Conservation (phyloP, 2,113 vertebrate genomes). For the Campylorhamphus procurvoides region DNA sequence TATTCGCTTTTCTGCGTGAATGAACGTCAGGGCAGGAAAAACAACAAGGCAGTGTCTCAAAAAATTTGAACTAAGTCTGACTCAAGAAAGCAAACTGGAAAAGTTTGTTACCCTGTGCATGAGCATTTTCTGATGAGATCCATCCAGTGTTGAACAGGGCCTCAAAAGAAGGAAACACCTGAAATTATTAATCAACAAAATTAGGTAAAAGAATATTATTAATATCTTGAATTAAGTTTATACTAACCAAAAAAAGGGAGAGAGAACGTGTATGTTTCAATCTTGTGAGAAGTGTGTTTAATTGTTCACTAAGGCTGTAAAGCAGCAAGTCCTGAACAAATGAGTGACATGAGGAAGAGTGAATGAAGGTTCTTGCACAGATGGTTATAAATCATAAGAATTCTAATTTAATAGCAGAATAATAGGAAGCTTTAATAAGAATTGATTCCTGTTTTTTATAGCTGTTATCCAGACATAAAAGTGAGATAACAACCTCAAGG, state of each 20-base stretch:
- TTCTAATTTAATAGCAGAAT: conserved; percentile 20
- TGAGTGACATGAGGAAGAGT: background rate
- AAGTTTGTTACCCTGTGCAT: background rate
- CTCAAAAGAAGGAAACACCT: background rate
- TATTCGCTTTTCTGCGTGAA: background rate
- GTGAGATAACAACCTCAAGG: background rate
- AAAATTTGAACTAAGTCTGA: background rate
- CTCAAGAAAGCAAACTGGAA: background rate
- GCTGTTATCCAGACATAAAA: background rate
- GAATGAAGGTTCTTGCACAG: background rate
- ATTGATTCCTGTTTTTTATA: background rate
- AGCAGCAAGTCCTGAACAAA: background rate
- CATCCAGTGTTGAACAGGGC: background rate
- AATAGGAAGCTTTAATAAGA: background rate
- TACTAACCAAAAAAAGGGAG: background rate
- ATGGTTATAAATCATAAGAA: background rate
- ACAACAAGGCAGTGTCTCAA: background rate
- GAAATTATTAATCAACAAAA: background rate
- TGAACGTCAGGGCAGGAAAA: background rate
- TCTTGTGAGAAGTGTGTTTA: background rate
- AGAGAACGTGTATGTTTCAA: background rate
- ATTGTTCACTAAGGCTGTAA: background rate
- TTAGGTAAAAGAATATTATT: background rate
- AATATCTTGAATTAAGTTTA: background rate
- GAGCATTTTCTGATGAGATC: background rate